These are phyloP conservation scores for Leptestheria dahalacensis DNA, from an alignment of 1,140 invertebrate species.

Conservation along the genomic window DNA sequence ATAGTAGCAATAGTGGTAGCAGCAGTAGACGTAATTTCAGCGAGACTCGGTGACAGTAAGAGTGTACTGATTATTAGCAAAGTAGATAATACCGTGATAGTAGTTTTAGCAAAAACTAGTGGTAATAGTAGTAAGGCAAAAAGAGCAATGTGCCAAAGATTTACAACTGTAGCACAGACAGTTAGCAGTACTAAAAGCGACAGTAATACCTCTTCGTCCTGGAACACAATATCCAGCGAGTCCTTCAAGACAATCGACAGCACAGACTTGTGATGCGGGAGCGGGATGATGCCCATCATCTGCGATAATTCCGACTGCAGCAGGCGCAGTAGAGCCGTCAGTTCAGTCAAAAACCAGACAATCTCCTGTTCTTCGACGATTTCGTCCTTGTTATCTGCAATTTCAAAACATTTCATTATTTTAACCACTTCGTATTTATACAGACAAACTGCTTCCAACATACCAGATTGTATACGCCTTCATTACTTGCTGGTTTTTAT, in stretches of 20 bases:
- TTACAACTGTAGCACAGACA: constrained; percentile 1
- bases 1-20: too few species aligned
- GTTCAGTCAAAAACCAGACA: constrained; percentile 69
- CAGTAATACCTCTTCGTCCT: constrained; percentile 56
- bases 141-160: background rate
- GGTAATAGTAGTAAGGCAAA: too few species aligned
- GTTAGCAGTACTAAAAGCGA: background rate
- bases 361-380: constrained; percentile 63
- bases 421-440: too few species aligned
- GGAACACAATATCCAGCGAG: constrained; percentile 66
- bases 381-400: constrained; percentile 39
- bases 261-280: constrained; percentile 59
- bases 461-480: too few species aligned
- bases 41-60: too few species aligned
- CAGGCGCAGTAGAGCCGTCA: constrained; percentile 70
- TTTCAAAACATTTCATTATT: too few species aligned
- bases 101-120: too few species aligned
- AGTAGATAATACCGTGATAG: too few species aligned
- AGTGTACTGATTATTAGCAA: too few species aligned
- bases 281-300: constrained; percentile 68
- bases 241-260: constrained; percentile 71
- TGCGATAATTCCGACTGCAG: constrained; percentile 72
- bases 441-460: too few species aligned
- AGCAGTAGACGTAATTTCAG: too few species aligned
- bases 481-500: too few species aligned